Base-by-base conservation (phyloP, 1,140 invertebrate genomes). In the Formica exsecta region DNA sequence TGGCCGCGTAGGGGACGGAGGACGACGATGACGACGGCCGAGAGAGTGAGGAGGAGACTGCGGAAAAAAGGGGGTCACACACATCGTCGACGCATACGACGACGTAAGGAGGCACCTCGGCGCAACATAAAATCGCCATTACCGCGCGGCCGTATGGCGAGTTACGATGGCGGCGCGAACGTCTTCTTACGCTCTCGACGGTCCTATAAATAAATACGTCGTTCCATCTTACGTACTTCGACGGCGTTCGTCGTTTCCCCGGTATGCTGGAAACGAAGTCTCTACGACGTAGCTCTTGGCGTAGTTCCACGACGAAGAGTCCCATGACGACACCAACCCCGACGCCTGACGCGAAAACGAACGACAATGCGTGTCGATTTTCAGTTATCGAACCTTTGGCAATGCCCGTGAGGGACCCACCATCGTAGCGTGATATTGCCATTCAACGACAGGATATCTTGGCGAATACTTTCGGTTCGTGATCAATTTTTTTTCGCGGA, bases 81-180 rank as follows among this genome's bases (percentile, higher is more conserved):
- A 51, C 88, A 81, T 83, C 61, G 84, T 19, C 74, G 48, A 85
- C 71, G 71, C 68, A 77, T 73, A 77, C 16, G 38, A 59, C 48
- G 48, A 85, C 66, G 76, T 25, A 66, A 87, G 77, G 85, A 79
- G 77, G 74, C 74, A 85, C 74, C 74, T 81, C 86, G 87, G 86
- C 88, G 87, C 86, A 89, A 93, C 93, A 93, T 94, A 94, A 94
- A 94, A 94, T 94, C 81, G 91, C 93, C 92, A 94, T 94, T 94
- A 94, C 91, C 75, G 86, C 19, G 54, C 64, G 73, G 81, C 85
- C 87, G 81, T 93, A 91, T 89, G 88, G 81, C 88, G 90, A 92
- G 93, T 92, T 93, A 93, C 88, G 88, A 88, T 80, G n/a, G 73
- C 22, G 76, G 68, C 70, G 48, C 66, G 77, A 84, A 85, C 73